A percentile compares a stretch with the other conserved stretches of the same genome.
These are phyloP conservation scores for Salvelinus namaycush DNA, from an alignment of 2,113 vertebrate species.

Conservation along the genomic window DNA sequence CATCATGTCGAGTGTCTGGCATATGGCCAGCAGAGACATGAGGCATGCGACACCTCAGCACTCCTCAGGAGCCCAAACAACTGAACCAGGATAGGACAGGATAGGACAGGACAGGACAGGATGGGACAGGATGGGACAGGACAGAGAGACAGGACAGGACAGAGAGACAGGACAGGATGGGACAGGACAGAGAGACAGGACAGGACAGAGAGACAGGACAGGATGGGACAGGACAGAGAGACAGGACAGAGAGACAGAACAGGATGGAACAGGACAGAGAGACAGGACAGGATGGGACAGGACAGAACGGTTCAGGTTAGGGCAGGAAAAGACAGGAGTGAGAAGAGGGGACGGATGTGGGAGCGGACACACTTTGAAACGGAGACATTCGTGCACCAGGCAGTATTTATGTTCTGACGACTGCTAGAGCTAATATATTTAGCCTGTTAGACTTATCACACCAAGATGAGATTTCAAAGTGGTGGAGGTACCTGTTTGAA, in stretches of 20 bases:
- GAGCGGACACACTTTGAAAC: constrained; percentile 47
- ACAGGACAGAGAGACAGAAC: neutral
- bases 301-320: neutral
- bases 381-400: constrained; percentile 43
- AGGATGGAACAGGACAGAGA: constrained; percentile 20
- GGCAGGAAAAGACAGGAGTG: constrained; percentile 16
- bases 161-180: neutral
- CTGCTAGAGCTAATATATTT: constrained; percentile 70
- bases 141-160: constrained; percentile 19
- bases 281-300: neutral
- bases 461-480: constrained; percentile 75
- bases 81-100: constrained; percentile 3
- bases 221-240: constrained; percentile 15
- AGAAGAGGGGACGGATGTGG: constrained; percentile 64
- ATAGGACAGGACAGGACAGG: constrained; percentile 6
- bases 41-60: constrained; percentile 65
- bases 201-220: neutral
- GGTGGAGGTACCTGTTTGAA: constrained; percentile 72
- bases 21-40: constrained; percentile 52
- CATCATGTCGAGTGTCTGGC: constrained; percentile 61
- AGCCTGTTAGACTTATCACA: constrained; percentile 64
- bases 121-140: neutral
- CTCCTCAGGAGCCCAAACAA: constrained; percentile 52
- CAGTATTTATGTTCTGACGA: constrained; percentile 69
- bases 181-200: neutral